A percentile compares a stretch with the other conserved stretches of the same genome.
Evolutionary conservation across 2,888 invertebrate species (phyloP).

Genomic region (Strigamia maritima): DNA sequence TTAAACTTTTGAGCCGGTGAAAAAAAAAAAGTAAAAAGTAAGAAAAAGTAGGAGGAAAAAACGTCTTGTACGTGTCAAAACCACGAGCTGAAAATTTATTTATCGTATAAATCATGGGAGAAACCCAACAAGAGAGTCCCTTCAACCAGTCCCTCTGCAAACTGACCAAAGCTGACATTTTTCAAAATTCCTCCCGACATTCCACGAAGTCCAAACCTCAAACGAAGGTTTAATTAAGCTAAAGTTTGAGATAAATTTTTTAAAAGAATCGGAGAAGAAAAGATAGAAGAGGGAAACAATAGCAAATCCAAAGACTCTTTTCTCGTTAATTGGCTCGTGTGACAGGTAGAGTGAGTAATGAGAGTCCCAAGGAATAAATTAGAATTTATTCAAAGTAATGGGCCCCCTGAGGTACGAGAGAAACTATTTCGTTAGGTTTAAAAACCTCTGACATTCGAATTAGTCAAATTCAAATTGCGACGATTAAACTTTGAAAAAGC

Average conservation of each 20-base stretch:
- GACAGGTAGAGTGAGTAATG: constrained; percentile 24
- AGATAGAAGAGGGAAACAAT: constrained; percentile 2
- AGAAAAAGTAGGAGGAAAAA: neutral
- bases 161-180: constrained; percentile 24
- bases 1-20: neutral
- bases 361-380: constrained; percentile 32
- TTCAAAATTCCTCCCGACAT: neutral
- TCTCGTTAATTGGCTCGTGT: constrained; percentile 27
- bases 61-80: constrained; percentile 13
- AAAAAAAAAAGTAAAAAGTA: neutral
- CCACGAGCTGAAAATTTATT: constrained; percentile 22
- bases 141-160: neutral
- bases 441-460: constrained; percentile 30
- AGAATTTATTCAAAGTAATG: constrained; percentile 28
- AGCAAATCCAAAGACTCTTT: constrained; percentile 12
- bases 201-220: constrained; percentile 4
- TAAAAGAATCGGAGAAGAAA: neutral
- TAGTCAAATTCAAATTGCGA: constrained; percentile 28
- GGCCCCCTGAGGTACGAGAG: constrained; percentile 26
- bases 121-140: neutral
- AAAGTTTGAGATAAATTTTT: neutral
- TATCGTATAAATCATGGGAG: constrained; percentile 17
- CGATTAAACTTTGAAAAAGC: constrained; percentile 22
- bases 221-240: constrained; percentile 26
- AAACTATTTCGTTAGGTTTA: constrained; percentile 34